Percentiles rank a stretch among this genome's conserved stretches.
Conservation (phyloP, 2,113 vertebrate species). For the Phylloscopus trochilus region DNA sequence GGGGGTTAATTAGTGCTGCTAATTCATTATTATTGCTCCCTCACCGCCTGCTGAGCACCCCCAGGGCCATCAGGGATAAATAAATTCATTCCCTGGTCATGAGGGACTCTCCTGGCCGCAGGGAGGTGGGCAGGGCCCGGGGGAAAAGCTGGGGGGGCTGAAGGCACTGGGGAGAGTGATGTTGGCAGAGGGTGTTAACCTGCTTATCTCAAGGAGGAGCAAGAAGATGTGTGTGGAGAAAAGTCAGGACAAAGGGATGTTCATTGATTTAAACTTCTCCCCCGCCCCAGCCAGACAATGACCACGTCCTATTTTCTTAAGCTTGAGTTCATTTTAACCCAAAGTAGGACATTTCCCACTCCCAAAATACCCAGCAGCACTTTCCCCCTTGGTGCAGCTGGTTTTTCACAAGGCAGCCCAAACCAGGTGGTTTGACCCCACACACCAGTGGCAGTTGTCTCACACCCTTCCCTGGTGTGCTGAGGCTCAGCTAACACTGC, state of each 20-base stretch:
- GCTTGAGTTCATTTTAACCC: not conserved
- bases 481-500: no score
- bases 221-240: not conserved
- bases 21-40: not conserved
- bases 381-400: not conserved
- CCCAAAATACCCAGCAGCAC: not conserved
- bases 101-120: not conserved
- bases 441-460: not conserved
- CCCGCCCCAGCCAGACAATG: not conserved
- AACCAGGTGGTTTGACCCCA: rapidly evolving
- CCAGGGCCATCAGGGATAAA: not conserved
- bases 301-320: rapidly evolving
- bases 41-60: not conserved
- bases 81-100: rapidly evolving
- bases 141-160: not conserved
- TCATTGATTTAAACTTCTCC: not conserved
- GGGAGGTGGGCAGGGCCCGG: not conserved
- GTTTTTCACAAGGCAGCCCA: not conserved
- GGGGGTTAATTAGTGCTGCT: not conserved
- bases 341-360: not conserved
- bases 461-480: not conserved
- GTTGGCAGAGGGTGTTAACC: not conserved
- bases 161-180: not conserved
- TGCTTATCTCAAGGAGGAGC: not conserved
- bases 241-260: not conserved